A percentile compares a stretch with the other conserved stretches of the same genome.
phyloP scores from a whole-genome alignment of 2,113 vertebrate genomes.

The Prunella fulvescens region DNA sequence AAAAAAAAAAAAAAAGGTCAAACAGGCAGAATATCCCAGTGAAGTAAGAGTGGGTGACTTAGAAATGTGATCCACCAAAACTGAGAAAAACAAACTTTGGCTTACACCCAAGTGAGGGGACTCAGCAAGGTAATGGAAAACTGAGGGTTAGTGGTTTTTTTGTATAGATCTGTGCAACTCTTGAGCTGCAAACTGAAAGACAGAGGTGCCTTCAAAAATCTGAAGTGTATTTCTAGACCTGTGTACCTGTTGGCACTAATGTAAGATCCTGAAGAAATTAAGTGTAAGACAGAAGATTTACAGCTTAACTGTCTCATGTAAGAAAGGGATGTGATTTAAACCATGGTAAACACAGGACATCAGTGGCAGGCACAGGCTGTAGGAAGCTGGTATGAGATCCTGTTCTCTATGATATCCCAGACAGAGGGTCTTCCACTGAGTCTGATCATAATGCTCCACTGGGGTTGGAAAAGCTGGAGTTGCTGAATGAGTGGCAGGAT shows the following conservation, averaged over 20 bases:
- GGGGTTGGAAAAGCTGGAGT: rapidly evolving
- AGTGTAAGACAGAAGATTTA: neutral
- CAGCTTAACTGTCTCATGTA: neutral
- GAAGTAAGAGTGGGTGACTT: neutral
- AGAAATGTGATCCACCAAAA: neutral
- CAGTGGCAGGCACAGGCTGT: rapidly evolving
- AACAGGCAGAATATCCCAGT: neutral
- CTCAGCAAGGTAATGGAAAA: neutral
- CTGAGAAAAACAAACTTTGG: neutral
- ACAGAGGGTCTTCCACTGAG: neutral
- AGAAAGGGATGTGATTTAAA: neutral
- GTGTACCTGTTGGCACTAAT: neutral
- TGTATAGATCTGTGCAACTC: neutral
- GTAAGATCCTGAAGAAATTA: neutral
- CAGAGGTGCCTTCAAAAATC: neutral
- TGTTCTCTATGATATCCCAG: neutral
- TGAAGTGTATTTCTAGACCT: neutral
- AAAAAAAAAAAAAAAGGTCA: neutral
- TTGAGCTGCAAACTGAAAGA: neutral
- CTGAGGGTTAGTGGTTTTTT: neutral
- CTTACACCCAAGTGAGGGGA: neutral
- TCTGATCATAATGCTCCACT: neutral
- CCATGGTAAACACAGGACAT: neutral
- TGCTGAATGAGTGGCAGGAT: neutral
- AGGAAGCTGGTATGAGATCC: neutral